Percentiles rank a stretch among this genome's conserved stretches.
These are phyloP conservation scores for Eupristina koningsbergeri DNA, from an alignment of 1,140 invertebrate species.

Conservation along the genomic window DNA sequence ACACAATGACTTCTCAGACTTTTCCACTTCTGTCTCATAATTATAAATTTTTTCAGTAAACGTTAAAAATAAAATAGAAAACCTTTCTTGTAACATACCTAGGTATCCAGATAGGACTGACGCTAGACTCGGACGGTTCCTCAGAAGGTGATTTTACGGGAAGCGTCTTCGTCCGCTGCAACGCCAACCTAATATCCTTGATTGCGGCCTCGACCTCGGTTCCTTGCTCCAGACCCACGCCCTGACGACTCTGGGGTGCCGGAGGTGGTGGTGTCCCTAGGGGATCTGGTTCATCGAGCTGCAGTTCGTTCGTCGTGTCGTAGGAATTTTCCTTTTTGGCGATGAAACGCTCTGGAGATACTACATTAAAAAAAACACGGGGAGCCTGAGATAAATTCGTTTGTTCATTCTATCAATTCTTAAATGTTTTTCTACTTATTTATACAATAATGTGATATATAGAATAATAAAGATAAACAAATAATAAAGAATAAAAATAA, in stretches of 20 bases:
- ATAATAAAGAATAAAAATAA: too few species aligned
- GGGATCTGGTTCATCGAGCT: constrained; percentile 79
- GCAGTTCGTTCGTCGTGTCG: constrained; percentile 70
- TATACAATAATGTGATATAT: too few species aligned
- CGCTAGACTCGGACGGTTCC: constrained; percentile 67
- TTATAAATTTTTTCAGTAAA: too few species aligned
- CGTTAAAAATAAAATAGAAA: too few species aligned
- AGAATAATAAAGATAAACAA: neutral
- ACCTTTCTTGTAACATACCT: constrained; percentile 68
- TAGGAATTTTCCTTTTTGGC: constrained; percentile 72
- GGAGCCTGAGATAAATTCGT: neutral
- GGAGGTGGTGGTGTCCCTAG: constrained; percentile 80
- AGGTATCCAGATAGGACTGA: constrained; percentile 80
- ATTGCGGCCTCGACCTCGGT: constrained; percentile 82
- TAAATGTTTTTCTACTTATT: too few species aligned
- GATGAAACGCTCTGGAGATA: constrained; percentile 72
- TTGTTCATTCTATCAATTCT: neutral
- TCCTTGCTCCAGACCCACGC: constrained; percentile 64
- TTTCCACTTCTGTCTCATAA: too few species aligned
- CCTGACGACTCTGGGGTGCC: constrained; percentile 76
- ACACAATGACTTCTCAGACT: too few species aligned
- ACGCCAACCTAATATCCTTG: constrained; percentile 84
- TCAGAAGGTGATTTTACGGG: constrained; percentile 74
- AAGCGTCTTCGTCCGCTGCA: constrained; percentile 83
- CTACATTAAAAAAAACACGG: constrained; percentile 55